phyloP scores from a whole-genome alignment of 2,888 invertebrate species.

The Hirtodrosophila duncani region DNA sequence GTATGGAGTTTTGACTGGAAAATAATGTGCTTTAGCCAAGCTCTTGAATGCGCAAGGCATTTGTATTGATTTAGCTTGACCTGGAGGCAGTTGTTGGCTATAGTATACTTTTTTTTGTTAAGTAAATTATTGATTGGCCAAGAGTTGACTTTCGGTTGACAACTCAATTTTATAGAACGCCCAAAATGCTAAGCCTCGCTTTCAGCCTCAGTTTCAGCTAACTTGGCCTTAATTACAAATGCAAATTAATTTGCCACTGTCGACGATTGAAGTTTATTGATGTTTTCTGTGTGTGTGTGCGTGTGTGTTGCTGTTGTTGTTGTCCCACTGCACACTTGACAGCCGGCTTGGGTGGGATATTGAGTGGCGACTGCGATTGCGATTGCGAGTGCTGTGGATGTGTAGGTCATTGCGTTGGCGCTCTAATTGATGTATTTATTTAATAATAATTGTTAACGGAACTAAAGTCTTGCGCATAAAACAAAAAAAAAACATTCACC shows the following conservation, averaged over 20 bases:
- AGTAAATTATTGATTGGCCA: too few relatives aligned
- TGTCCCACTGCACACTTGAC: constrained; percentile 24
- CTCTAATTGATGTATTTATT: constrained; percentile 65
- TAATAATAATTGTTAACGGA: constrained; percentile 58
- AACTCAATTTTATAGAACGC: constrained; percentile 57
- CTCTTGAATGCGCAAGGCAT: background rate
- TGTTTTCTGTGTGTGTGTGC: constrained; percentile 17
- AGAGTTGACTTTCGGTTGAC: too few relatives aligned
- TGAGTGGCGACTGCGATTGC: constrained; percentile 2
- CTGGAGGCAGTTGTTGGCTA: background rate
- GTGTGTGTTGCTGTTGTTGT: constrained; percentile 5
- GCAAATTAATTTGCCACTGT: constrained; percentile 61
- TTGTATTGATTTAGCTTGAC: background rate
- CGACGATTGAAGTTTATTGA: constrained; percentile 45
- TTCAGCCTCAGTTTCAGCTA: constrained; percentile 6
- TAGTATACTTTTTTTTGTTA: too few relatives aligned
- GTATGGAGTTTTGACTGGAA: too few relatives aligned
- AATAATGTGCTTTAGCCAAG: too few relatives aligned
- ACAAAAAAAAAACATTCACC: background rate
- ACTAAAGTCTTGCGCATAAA: constrained; percentile 36
- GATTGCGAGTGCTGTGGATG: constrained; percentile 14
- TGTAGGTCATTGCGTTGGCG: constrained; percentile 70
- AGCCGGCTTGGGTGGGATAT: too few relatives aligned
- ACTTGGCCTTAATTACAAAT: constrained; percentile 67
- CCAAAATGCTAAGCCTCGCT: constrained; percentile 34